Evolutionary conservation across 2,797 vertebrate genomes (phyloP).

Genomic region (Chaenodraco wilsoni): DNA sequence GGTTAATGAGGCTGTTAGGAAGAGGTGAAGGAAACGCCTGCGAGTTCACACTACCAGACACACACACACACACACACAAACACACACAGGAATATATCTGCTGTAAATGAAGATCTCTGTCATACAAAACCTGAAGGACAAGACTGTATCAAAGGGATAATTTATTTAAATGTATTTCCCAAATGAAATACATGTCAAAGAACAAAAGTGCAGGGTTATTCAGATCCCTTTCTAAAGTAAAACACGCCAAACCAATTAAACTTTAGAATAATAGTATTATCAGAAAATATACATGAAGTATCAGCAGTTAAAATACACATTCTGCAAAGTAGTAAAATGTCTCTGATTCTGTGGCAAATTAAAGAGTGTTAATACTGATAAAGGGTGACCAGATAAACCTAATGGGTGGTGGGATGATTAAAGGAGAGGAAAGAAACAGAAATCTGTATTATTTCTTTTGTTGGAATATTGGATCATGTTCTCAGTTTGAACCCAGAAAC

Average conservation of each 20-base stretch:
- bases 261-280: background rate
- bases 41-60: constrained; percentile 33
- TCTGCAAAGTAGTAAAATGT: background rate
- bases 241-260: background rate
- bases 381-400: too few species aligned
- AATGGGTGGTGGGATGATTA: too few species aligned
- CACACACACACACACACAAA: constrained; percentile 21
- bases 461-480: background rate
- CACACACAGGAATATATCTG: constrained; percentile 12
- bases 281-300: background rate
- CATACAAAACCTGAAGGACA: background rate
- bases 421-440: too few species aligned
- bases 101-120: background rate
- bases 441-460: background rate
- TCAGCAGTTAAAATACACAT: background rate
- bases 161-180: background rate
- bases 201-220: background rate
- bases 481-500: background rate
- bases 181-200: too few species aligned
- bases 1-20: constrained; percentile 80
- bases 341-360: background rate
- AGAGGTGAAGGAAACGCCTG: constrained; percentile 64
- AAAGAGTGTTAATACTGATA: too few species aligned
- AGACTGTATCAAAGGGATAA: background rate
- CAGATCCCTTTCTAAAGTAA: background rate